These are phyloP conservation scores for Sipha maydis DNA, from an alignment of 2,888 invertebrate species.

Conservation along the genomic window DNA sequence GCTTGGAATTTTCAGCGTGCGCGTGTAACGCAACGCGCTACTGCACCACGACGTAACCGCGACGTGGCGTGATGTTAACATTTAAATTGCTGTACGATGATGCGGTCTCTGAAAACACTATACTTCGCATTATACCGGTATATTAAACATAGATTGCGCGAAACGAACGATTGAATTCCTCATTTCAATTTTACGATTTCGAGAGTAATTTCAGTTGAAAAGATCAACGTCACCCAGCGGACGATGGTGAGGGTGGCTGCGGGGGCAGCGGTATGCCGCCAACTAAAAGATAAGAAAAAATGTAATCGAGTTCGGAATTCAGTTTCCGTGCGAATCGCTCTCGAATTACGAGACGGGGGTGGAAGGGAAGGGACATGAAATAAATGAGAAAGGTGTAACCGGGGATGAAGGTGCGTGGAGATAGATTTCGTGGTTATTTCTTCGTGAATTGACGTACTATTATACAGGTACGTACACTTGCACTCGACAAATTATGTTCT, in stretches of 20 bases:
- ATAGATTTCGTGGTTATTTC: background rate
- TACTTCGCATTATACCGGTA: background rate
- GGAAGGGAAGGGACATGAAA: no score
- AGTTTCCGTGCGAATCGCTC: background rate
- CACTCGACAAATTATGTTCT: constrained; percentile 37
- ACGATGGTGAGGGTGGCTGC: background rate
- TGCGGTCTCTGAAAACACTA: background rate
- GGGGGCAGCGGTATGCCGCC: no score
- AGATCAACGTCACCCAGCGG: background rate
- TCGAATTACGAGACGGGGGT: background rate
- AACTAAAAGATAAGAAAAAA: background rate
- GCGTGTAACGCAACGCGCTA: background rate
- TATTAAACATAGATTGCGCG: no score
- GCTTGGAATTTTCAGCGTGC: background rate
- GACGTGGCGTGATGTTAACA: no score
- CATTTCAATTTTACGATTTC: constrained; percentile 10
- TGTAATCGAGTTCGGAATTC: constrained; percentile 36
- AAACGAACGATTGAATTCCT: background rate
- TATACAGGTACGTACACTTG: no score
- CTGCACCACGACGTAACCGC: no score
- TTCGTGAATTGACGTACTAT: no score
- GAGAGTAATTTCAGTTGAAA: background rate
- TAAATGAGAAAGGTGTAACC: no score
- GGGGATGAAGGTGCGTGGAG: background rate
- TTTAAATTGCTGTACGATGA: no score